phyloP scores from a whole-genome alignment of 2,113 vertebrate species.

The Gracilinanus agilis region DNA sequence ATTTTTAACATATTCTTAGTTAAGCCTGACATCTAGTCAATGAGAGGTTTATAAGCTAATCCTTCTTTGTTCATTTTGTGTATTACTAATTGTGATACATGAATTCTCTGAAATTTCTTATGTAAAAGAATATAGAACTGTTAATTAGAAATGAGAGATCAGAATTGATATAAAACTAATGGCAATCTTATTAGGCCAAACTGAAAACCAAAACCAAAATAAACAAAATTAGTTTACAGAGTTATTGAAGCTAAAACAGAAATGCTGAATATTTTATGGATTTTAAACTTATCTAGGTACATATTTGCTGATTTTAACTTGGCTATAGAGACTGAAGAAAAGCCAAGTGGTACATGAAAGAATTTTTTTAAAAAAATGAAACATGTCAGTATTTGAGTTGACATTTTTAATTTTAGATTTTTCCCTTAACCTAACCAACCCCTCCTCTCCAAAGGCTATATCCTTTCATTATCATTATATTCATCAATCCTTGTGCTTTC shows the following conservation, averaged over 20 bases:
- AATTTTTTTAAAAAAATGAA: neutral
- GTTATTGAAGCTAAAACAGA: slow-evolving; percentile 55
- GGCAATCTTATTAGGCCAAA: slow-evolving; percentile 23
- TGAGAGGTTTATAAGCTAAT: neutral
- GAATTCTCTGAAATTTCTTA: slow-evolving; percentile 19
- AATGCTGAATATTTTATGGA: slow-evolving; percentile 49
- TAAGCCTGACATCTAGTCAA: neutral
- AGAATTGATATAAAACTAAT: slow-evolving; percentile 59
- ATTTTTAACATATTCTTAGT: neutral
- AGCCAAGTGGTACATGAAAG: slow-evolving; percentile 40
- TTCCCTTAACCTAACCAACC: slow-evolving; percentile 17
- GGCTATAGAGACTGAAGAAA: slow-evolving; percentile 69
- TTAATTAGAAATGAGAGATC: slow-evolving; percentile 50
- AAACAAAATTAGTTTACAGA: neutral
- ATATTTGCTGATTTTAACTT: slow-evolving; percentile 78
- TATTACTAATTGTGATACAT: neutral
- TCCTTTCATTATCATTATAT: slow-evolving; percentile 20
- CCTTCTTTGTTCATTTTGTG: neutral
- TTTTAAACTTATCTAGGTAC: slow-evolving; percentile 65
- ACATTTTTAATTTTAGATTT: slow-evolving; percentile 14
- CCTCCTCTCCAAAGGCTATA: neutral
- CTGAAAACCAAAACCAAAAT: slow-evolving; percentile 29
- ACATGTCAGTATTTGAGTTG: neutral
- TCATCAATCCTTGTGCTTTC: slow-evolving; percentile 25
- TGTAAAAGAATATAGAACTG: slow-evolving; percentile 34